Evolutionary conservation across 2,888 invertebrate species (phyloP).

Genomic region (Argyresthia goedartella): DNA sequence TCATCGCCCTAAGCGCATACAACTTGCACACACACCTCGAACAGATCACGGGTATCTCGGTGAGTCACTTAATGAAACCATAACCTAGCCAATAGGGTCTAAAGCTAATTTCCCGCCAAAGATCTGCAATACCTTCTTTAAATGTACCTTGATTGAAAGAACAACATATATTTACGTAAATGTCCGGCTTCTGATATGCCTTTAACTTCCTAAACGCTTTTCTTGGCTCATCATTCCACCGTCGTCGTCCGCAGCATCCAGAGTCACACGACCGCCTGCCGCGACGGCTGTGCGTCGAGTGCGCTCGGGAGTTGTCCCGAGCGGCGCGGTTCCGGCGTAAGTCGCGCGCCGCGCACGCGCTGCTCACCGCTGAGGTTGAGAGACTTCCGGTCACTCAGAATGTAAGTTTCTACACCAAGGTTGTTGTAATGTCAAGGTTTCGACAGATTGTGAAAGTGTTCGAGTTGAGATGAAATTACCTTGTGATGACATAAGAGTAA

Average conservation of each 20-base stretch:
- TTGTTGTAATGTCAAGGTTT: no score
- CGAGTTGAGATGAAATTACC: no score
- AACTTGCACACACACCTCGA: slow-evolving; percentile 33
- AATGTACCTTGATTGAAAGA: not conserved
- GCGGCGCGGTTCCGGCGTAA: slow-evolving; percentile 26
- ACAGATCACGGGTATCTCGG: slow-evolving; percentile 36
- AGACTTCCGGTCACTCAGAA: no score
- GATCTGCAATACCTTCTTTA: not conserved
- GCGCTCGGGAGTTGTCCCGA: slow-evolving; percentile 27
- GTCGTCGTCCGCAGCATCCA: slow-evolving; percentile 21
- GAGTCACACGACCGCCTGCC: slow-evolving; percentile 29
- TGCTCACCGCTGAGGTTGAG: slow-evolving; percentile 18
- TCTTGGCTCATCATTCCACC: no score
- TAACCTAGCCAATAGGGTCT: not conserved
- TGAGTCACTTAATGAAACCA: slow-evolving; percentile 18
- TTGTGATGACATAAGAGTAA: no score
- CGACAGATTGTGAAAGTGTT: no score
- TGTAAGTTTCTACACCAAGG: no score
- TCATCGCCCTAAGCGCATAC: slow-evolving; percentile 29
- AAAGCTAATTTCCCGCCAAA: not conserved
- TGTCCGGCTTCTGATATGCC: not conserved
- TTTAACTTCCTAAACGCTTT: no score
- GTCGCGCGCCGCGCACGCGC: slow-evolving; percentile 25
- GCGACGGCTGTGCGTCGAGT: slow-evolving; percentile 37
- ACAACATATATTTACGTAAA: not conserved